Percentiles rank a stretch among this genome's conserved stretches.
Evolutionary conservation across 2,888 invertebrate genomes (phyloP).

Genomic region (Nasonovia ribisnigri): DNA sequence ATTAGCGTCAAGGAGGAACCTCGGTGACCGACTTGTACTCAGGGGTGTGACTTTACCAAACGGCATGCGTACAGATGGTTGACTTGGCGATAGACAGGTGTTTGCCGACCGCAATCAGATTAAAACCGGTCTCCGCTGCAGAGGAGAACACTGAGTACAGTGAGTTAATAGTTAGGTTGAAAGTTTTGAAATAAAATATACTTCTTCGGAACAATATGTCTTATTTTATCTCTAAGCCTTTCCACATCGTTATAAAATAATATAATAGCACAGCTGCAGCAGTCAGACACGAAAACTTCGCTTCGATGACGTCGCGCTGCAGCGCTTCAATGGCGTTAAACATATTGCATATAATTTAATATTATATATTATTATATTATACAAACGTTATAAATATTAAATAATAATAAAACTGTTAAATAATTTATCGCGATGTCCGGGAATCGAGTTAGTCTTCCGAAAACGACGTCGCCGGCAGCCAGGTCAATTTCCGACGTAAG

Average conservation of each 20-base stretch:
- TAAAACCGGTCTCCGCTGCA: not conserved
- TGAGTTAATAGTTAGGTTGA: not conserved
- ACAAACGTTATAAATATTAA: not conserved
- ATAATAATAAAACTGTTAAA: constrained; percentile 45
- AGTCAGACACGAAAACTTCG: not conserved
- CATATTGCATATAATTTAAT: not conserved
- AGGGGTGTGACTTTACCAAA: not conserved
- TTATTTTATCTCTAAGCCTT: not conserved
- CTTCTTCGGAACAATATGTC: not conserved
- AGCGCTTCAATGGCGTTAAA: not conserved
- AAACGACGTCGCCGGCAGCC: constrained; percentile 55
- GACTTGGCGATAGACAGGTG: not conserved
- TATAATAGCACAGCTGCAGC: not conserved
- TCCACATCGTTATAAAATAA: not conserved
- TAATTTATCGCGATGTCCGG: constrained; percentile 44
- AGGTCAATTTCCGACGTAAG: constrained; percentile 61
- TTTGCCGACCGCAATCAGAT: not conserved
- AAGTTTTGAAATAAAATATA: not conserved
- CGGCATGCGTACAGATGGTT: not conserved
- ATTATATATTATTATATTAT: not conserved
- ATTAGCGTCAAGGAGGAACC: not conserved
- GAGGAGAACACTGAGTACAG: not conserved
- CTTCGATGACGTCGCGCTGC: not conserved
- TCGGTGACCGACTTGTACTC: not conserved
- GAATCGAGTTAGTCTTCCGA: constrained; percentile 52